Evolutionary conservation across 2,888 invertebrate species (phyloP).

Genomic region (Aphrophora alni): DNA sequence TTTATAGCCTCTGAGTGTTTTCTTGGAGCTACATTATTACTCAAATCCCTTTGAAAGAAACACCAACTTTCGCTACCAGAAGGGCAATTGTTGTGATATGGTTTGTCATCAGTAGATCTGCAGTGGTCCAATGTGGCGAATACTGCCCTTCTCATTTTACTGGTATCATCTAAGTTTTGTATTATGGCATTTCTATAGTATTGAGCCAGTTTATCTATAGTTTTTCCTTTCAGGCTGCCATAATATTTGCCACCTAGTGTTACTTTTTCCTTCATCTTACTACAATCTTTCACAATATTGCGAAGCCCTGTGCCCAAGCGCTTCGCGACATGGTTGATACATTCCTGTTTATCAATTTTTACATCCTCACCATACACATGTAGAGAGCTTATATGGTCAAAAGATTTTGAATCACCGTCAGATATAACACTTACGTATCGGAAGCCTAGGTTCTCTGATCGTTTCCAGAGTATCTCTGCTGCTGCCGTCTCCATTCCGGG

Average conservation of each 20-base stretch:
- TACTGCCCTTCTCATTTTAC: not conserved
- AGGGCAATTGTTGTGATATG: constrained; percentile 5
- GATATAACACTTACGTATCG: too few relatives aligned
- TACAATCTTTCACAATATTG: not conserved
- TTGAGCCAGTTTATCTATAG: not conserved
- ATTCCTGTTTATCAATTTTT: not conserved
- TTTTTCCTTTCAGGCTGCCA: not conserved
- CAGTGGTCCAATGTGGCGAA: constrained; percentile 7
- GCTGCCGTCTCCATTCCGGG: too few relatives aligned
- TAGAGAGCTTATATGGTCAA: too few relatives aligned
- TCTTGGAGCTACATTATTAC: not conserved
- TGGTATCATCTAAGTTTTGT: not conserved
- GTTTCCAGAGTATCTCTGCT: too few relatives aligned
- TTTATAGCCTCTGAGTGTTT: constrained; percentile 4
- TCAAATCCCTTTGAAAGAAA: not conserved
- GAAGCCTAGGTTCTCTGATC: too few relatives aligned
- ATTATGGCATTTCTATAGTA: constrained; percentile 16
- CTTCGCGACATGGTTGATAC: constrained; percentile 16
- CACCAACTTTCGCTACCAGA: constrained; percentile 21
- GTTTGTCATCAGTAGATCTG: not conserved
- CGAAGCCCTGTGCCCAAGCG: not conserved
- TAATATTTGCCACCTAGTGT: not conserved
- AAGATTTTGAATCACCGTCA: too few relatives aligned
- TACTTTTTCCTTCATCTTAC: not conserved
- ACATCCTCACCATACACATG: too few relatives aligned